A percentile compares a stretch with the other conserved stretches of the same genome.
Evolutionary conservation across 1,140 invertebrate genomes (phyloP).

Genomic region (Drosophila sp.): DNA sequence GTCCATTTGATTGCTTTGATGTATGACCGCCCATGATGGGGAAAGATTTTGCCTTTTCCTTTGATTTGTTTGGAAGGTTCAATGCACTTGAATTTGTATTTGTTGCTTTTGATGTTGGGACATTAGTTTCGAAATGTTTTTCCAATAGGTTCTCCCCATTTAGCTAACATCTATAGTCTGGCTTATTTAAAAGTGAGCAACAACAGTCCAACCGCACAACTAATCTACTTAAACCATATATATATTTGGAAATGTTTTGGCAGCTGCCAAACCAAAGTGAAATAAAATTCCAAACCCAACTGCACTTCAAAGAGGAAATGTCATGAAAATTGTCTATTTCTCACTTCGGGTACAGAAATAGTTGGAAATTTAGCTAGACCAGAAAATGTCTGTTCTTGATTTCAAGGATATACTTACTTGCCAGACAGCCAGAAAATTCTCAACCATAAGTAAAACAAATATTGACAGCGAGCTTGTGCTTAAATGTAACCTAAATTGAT

Average conservation of each 20-base stretch:
- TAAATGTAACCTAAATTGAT: not conserved
- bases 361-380: not conserved
- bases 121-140: slow-evolving; percentile 41
- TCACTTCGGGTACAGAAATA: slow-evolving; percentile 17
- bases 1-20: slow-evolving; percentile 71
- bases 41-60: slow-evolving; percentile 18
- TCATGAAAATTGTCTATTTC: slow-evolving; percentile 55
- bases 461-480: not conserved
- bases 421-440: not conserved
- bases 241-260: slow-evolving; percentile 31
- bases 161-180: slow-evolving; percentile 40
- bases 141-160: slow-evolving; percentile 35
- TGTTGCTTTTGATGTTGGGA: slow-evolving; percentile 46
- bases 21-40: slow-evolving; percentile 34
- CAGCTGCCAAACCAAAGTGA: slow-evolving; percentile 47
- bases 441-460: not conserved
- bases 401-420: not conserved
- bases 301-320: slow-evolving; percentile 26
- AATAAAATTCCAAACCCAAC: slow-evolving; percentile 49
- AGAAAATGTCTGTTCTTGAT: not conserved
- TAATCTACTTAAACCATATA: not conserved
- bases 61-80: slow-evolving; percentile 53
- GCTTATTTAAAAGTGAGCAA: slow-evolving; percentile 33
- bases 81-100: slow-evolving; percentile 55
- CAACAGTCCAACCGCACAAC: slow-evolving; percentile 42